Evolutionary conservation across 2,113 vertebrate genomes (phyloP).

Genomic region (Toxostoma redivivum): DNA sequence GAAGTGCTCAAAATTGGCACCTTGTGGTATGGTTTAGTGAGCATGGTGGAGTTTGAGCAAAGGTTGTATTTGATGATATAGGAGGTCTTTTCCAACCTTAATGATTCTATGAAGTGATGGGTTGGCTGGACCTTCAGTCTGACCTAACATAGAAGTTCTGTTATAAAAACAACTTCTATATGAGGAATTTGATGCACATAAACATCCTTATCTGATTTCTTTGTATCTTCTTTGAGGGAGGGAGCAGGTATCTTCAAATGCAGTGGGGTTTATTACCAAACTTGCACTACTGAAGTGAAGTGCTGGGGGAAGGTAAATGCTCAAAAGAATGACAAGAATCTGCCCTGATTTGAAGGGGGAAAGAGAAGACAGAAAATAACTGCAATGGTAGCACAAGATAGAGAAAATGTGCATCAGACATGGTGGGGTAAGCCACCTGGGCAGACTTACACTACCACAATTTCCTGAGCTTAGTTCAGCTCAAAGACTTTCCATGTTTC

Average conservation of each 20-base stretch:
- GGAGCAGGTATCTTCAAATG: neutral
- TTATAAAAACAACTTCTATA: neutral
- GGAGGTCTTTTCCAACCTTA: neutral
- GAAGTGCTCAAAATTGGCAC: neutral
- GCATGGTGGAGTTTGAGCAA: neutral
- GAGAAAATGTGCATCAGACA: neutral
- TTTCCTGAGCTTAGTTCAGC: neutral
- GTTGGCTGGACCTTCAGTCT: neutral
- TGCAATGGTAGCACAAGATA: neutral
- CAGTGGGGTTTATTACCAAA: neutral
- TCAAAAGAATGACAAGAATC: neutral
- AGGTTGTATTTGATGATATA: neutral
- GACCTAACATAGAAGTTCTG: rapidly evolving
- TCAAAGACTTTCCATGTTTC: rapidly evolving
- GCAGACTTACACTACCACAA: neutral
- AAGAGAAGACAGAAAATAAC: neutral
- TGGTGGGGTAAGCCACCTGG: neutral
- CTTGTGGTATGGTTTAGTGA: neutral
- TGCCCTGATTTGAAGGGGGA: neutral
- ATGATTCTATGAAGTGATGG: neutral
- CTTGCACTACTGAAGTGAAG: neutral
- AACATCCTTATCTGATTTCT: neutral
- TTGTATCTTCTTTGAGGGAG: neutral
- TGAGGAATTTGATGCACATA: neutral
- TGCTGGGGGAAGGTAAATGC: neutral